Base-by-base conservation (phyloP, 2,888 invertebrate genomes). In the Yponomeuta cagnagella region DNA sequence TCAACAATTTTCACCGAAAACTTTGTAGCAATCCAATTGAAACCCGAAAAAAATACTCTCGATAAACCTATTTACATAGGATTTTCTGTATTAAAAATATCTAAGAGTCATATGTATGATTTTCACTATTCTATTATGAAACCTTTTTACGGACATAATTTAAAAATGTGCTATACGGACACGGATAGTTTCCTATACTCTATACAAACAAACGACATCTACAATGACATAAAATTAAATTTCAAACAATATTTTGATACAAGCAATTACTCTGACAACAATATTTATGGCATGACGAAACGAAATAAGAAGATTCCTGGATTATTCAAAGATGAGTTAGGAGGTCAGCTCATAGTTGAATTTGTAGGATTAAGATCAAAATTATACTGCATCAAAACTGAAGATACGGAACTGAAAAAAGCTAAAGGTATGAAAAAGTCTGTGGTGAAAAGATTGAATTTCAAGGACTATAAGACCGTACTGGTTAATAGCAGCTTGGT, bases 21-120 rank as follows among this genome's bases (percentile, higher is more conserved):
- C 68, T 72, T 76, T 63, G 70, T 73, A 12, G 73, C 74, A 30
- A 71, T 76, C 48, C 73, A 76, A 69, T 63, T 76, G 63, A 71
- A 71, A 64, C 68, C 48, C n/a, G 48, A 69, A 52, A 68, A 70
- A 68, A 31, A 48, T 48, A 31, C 33, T 12, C 37, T 70, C 8
- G 65, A 72, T 58, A 72, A 68, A 67, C 70, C 72, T 10, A 72
- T 72, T 23, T 70, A 70, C 63, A 68, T 72, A 1, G 72, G 72
- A 12, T 72, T 72, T 43, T 71, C 71, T 2, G 71, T 72, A 0
- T 43, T 72, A 31, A 71, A 72, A 33, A 37, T 63, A 2, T 48
- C 71, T 10, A 72, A 73, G 52, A 48, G 43, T n/a, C 70, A 70
- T 68, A 37, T 72, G 31, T 73, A 72, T 37, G 48, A 63, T 5